Evolutionary conservation across 2,113 vertebrate species (phyloP).

Genomic region (Eleginops maclovinus): DNA sequence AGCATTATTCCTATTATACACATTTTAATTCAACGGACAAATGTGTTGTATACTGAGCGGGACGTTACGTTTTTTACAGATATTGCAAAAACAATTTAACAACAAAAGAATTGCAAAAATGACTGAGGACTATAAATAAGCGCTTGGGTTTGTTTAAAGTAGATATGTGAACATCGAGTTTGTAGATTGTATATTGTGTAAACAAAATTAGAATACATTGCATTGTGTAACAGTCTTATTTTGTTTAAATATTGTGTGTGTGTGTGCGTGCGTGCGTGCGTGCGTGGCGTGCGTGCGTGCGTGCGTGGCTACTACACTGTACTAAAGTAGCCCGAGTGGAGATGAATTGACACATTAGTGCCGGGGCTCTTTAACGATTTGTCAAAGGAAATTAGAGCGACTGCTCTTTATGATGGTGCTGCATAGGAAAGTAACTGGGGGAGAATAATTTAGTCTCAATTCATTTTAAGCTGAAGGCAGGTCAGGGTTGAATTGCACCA

Average conservation of each 20-base stretch:
- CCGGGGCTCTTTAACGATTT: conserved; percentile 79
- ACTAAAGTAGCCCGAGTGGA: conserved; percentile 60
- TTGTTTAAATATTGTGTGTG: conserved; percentile 20
- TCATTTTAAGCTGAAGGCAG: conserved; percentile 80
- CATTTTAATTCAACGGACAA: background rate
- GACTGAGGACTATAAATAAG: background rate
- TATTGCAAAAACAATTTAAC: background rate
- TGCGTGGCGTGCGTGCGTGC: background rate
- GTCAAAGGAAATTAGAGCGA: conserved; percentile 82
- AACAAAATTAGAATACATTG: background rate
- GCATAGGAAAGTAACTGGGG: conserved; percentile 75
- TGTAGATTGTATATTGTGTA: conserved; percentile 4
- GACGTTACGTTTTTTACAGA: background rate
- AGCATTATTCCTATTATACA: background rate
- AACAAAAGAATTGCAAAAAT: background rate
- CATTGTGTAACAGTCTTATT: conserved; percentile 2
- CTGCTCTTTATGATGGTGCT: conserved; percentile 70
- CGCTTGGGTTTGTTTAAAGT: background rate
- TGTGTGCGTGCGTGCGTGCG: background rate
- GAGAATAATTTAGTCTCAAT: conserved; percentile 81
- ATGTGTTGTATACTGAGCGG: background rate
- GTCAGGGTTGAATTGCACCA: conserved; percentile 83
- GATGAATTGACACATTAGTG: conserved; percentile 78
- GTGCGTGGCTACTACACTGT: conserved; percentile 27
- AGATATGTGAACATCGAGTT: background rate